phyloP scores from a whole-genome alignment of 1,140 invertebrate genomes.

The Thalassaphorura encarpata region DNA sequence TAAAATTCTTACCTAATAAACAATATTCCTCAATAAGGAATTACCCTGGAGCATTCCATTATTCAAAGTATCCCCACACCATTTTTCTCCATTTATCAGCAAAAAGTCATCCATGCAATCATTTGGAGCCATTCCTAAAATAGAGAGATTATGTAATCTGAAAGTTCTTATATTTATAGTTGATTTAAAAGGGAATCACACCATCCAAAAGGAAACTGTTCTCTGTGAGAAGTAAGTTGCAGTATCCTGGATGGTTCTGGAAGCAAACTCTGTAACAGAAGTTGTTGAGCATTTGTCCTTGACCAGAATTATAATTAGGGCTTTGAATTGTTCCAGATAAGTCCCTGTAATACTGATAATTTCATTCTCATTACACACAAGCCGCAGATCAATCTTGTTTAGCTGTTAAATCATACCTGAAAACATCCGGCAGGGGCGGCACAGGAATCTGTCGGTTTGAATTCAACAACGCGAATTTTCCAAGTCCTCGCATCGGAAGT shows the following conservation, averaged over 20 bases:
- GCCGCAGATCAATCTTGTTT: not conserved
- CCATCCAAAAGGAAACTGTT: conserved; percentile 9
- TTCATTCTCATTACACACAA: too few relatives aligned
- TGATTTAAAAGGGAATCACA: not conserved
- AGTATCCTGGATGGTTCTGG: conserved; percentile 7
- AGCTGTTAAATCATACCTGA: conserved; percentile 23
- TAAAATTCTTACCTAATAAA: not conserved
- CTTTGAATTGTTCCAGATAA: conserved; percentile 6
- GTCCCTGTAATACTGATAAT: conserved; percentile 21
- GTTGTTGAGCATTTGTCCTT: conserved; percentile 19
- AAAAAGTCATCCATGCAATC: conserved; percentile 21
- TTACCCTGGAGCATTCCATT: conserved; percentile 27
- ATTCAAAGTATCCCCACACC: conserved; percentile 26
- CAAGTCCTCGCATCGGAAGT: conserved; percentile 38
- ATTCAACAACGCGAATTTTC: conserved; percentile 53
- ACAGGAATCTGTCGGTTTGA: conserved; percentile 40
- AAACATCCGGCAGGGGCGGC: conserved; percentile 47
- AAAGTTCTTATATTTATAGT: not conserved
- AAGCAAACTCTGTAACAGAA: conserved; percentile 19
- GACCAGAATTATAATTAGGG: conserved; percentile 18
- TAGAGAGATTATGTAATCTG: not conserved
- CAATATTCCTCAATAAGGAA: not conserved
- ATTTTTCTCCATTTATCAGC: conserved; percentile 15
- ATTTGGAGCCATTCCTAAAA: conserved; percentile 21
- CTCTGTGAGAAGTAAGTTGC: conserved; percentile 23